Evolutionary conservation across 2,797 vertebrate genomes (phyloP).

Genomic region (Enteromius radiatus): DNA sequence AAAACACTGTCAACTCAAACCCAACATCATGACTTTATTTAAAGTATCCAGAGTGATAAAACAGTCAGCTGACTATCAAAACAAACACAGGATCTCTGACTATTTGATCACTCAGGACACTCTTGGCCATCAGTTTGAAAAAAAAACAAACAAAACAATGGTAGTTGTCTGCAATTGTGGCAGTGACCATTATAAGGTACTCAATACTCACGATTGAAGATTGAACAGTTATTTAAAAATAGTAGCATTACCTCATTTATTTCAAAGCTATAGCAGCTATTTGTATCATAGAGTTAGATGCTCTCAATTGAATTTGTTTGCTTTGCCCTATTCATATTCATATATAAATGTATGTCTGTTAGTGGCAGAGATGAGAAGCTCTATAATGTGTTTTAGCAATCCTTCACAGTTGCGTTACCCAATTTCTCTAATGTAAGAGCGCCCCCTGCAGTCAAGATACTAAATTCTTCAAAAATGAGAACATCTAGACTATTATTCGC

Average conservation of each 20-base stretch:
- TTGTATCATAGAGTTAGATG: neutral
- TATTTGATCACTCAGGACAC: neutral
- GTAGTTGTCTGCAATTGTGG: neutral
- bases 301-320: neutral
- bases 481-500: neutral
- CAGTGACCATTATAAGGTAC: neutral
- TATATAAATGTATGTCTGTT: neutral
- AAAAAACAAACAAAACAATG: neutral
- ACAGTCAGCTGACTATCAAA: neutral
- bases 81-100: neutral
- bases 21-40: neutral
- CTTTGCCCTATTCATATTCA: neutral
- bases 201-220: neutral
- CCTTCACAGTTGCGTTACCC: neutral
- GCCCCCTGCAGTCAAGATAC: constrained; percentile 35
- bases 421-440: constrained; percentile 38
- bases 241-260: neutral
- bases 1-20: neutral
- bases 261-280: neutral
- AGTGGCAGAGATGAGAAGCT: neutral
- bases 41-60: neutral
- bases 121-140: neutral
- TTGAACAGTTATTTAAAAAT: neutral
- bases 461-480: neutral
- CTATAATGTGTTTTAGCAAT: neutral